Conservation (phyloP, 1,140 invertebrate genomes). For the Sminthurinus signatus region DNA sequence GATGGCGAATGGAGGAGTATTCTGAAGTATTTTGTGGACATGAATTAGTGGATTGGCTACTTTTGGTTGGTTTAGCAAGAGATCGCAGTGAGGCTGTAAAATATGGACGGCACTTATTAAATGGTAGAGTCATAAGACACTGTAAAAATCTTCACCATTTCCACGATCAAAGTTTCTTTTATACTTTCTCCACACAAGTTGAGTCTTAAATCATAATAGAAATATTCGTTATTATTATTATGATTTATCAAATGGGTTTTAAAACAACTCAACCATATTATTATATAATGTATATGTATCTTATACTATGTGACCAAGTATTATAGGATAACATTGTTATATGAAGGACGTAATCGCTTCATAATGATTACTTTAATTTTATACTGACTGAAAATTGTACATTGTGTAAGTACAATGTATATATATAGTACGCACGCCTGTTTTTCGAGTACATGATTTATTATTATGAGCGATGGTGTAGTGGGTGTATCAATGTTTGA, state of each 20-base stretch:
- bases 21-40: slow-evolving; percentile 72
- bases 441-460: no score
- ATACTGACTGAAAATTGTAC: no score
- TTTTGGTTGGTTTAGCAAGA: slow-evolving; percentile 65
- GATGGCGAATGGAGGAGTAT: slow-evolving; percentile 66
- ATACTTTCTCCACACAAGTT: slow-evolving; percentile 44
- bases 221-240: background rate
- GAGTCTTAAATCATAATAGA: background rate
- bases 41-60: slow-evolving; percentile 78
- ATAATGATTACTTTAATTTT: no score
- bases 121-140: slow-evolving; percentile 74
- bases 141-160: slow-evolving; percentile 76
- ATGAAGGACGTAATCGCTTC: no score
- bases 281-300: no score
- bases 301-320: no score
- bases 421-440: no score
- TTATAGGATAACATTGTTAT: no score
- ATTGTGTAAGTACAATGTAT: no score
- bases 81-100: slow-evolving; percentile 67
- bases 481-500: no score
- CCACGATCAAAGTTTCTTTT: slow-evolving; percentile 51
- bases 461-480: no score
- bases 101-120: slow-evolving; percentile 75
- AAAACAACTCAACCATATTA: no score
- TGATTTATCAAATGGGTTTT: background rate